Evolutionary conservation across 92 coral and sea anemone species (phyloP), one percentile per base, ranked within the genome.

Genomic region (Siderastrea siderea): DNA sequence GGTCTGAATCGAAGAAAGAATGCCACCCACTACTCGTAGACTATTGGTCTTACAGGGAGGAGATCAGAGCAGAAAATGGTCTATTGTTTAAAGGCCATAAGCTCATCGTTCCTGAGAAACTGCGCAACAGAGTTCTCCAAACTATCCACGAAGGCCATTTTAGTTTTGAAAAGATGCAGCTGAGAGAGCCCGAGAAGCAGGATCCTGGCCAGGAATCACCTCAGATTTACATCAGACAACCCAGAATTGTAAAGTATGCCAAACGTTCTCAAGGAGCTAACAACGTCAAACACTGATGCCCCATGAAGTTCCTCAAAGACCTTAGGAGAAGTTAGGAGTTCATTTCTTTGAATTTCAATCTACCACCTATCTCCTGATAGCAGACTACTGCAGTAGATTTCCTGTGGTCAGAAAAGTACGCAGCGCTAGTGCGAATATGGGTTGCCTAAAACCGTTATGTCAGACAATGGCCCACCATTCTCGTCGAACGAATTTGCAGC

Each of bases 391-490:
- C 52, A 84, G 90, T 70, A 92, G 85, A 77, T 92, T 83, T 53
- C 90, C 94, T 3, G 77, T 89, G 47, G 16, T 92, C 58, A 53
- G 88, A 44, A 81, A 75, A 76, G 75, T 89, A 64, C 74, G 71
- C 68, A 15, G 69, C 71, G 85, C 91, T 71, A 85, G 88, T 11
- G 89, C 85, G 86, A 85, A 53, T 71, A 86, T 75, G 90, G 95
- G 11, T 81, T 92, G 43, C 95, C 95, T n/a, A 77, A 92, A 57
- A 60, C 47, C 7, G 19, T 92, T 14, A 62, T 91, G 6, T 17
- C 90, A 26, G 90, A 91, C 71, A 91, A 91, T 46, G 92, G 88
- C 48, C 95, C 92, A 1, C 90, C 62, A 45, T 92, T 88, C 52
- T 45, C 67, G n/a, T n/a, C n/a, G n/a, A n/a, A n/a, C n/a, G n/a